Base-by-base conservation (phyloP, 2,888 invertebrate genomes). In the Orgyia antiqua region DNA sequence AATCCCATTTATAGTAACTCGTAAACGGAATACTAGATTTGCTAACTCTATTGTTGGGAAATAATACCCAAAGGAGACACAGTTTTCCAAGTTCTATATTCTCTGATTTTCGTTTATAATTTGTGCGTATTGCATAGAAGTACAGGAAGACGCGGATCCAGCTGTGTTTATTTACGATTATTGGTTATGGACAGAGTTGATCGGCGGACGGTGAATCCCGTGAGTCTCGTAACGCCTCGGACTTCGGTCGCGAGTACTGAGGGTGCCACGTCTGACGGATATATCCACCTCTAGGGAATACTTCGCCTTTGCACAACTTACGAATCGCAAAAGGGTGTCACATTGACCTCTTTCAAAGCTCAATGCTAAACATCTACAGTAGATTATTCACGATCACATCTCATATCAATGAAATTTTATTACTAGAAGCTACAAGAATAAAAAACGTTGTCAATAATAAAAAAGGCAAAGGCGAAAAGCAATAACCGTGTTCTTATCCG, bases 141-240 rank as follows among this genome's bases (percentile, higher is more conserved):
- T 47, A 36, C 44, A 43, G 49, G 42, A 42, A 55, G 46, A 55
- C 59, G 54, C 45, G 51, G 54, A 59, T 57, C 58, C 52, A 51
- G 55, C 56, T 55, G 62, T 57, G 72, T 75, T 83, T 83, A 86
- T 84, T 86, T 84, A 86, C 80, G 84, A 69, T 86, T 84, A 84
- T 86, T 83, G 86, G 82, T 84, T 83, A 86, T 83, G 71, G 83
- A 77, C 72, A 62, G 73, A 78, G 74, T 75, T 76, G 80, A 80
- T 74, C 76, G 71, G 65, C 68, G 67, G 63, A 58, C 56, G 51
- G 46, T 43, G 26, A 56, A 59, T 86, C 84, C 83, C 84, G 68
- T 38, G 82, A 74, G 86, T 57, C 73, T 84, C 86, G 80, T 86
- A 84, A 84, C 72, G 68, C 64, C 70, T 75, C 73, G 80, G 80